phyloP scores from a whole-genome alignment of 2,113 vertebrate species.

The Prietella phreatophila region DNA sequence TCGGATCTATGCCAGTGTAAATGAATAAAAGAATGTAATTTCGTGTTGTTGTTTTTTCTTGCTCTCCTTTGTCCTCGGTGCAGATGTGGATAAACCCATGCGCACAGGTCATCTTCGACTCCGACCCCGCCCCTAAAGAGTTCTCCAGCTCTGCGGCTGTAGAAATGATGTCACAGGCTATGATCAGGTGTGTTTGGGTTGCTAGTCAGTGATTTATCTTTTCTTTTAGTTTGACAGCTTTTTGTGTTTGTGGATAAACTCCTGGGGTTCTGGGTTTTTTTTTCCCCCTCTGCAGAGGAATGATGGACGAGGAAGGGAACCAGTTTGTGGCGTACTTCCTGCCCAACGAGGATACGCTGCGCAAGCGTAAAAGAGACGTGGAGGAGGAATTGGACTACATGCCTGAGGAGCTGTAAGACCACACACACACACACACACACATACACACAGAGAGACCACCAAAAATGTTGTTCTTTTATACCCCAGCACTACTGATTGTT shows the following conservation, averaged over 20 bases:
- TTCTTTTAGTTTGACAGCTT: neutral
- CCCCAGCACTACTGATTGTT: neutral
- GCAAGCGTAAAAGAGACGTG: conserved; percentile 87
- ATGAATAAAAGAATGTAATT: neutral
- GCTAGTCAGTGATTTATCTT: neutral
- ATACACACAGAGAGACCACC: neutral
- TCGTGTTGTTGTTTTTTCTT: neutral
- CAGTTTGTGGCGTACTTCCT: conserved; percentile 96
- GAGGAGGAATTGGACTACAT: conserved; percentile 89
- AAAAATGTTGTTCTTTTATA: neutral
- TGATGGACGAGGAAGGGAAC: conserved; percentile 98
- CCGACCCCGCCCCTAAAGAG: conserved; percentile 91
- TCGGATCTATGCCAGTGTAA: neutral
- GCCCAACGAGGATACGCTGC: conserved; percentile 86
- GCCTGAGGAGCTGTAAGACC: conserved; percentile 83
- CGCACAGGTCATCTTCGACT: conserved; percentile 94
- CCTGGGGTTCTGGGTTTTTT: neutral
- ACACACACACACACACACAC: neutral
- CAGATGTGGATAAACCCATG: conserved; percentile 98
- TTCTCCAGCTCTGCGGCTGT: conserved; percentile 76
- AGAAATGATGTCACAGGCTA: conserved; percentile 96
- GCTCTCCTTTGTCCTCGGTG: neutral
- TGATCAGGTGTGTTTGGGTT: conserved; percentile 81
- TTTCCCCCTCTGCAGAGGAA: conserved; percentile 74
- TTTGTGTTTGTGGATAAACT: neutral